Conservation (phyloP, 2,113 vertebrate species). For the Antechinus flavipes region DNA sequence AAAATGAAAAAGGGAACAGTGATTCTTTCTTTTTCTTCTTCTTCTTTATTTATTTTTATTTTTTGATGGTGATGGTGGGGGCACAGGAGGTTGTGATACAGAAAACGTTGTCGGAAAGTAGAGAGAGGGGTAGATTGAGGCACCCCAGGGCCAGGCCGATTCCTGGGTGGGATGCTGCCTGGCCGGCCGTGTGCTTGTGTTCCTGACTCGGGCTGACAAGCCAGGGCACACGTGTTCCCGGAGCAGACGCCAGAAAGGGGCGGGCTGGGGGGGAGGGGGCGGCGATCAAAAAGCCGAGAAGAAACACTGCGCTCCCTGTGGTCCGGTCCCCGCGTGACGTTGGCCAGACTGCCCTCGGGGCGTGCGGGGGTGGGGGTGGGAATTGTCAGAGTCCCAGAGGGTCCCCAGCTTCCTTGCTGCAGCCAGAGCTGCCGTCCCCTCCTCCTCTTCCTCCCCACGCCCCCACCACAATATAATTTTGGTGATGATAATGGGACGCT, state of each 20-base stretch:
- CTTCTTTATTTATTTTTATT: too few relatives aligned
- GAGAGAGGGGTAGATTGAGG: not conserved
- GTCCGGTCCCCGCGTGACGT: too few relatives aligned
- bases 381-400: not conserved
- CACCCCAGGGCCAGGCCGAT: not conserved
- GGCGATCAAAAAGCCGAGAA: too few relatives aligned
- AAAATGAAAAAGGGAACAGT: slow-evolving; percentile 8
- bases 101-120: not conserved
- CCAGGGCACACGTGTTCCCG: not conserved
- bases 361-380: not conserved
- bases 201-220: not conserved
- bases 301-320: too few relatives aligned
- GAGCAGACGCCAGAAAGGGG: not conserved
- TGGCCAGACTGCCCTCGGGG: too few relatives aligned
- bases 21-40: not conserved
- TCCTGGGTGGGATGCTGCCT: not conserved
- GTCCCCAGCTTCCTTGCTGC: not conserved
- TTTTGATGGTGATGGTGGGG: not conserved
- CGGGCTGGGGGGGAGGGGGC: too few relatives aligned
- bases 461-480: too few relatives aligned
- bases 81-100: not conserved
- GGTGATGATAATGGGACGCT: too few relatives aligned
- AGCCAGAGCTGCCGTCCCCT: too few relatives aligned
- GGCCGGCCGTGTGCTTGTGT: not conserved
- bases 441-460: too few relatives aligned